Conservation (phyloP, 2,797 vertebrate genomes). For the Falco novaeseelandiae region DNA sequence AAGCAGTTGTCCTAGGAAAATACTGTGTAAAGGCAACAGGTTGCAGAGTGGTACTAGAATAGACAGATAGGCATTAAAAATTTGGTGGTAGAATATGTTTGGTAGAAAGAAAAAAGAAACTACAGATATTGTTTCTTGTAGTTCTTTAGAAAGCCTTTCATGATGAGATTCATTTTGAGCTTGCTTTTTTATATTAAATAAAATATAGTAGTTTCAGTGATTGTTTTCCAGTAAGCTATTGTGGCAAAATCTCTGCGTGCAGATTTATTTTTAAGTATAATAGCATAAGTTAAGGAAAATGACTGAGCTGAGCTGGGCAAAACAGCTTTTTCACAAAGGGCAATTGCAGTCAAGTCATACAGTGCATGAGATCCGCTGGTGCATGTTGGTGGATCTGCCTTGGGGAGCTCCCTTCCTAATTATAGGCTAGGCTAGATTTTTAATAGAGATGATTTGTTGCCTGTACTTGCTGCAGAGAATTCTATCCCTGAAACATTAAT, state of each 20-base stretch:
- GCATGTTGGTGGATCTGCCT: accelerated
- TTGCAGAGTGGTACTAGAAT: not conserved
- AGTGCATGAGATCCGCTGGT: not conserved
- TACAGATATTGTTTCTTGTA: not conserved
- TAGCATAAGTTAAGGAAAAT: not conserved
- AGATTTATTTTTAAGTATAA: not conserved
- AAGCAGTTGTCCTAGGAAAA: not conserved
- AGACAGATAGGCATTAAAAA: not conserved
- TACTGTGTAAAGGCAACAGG: not conserved
- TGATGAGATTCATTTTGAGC: not conserved
- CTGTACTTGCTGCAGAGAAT: not conserved
- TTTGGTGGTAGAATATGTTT: not conserved
- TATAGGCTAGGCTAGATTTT: not conserved
- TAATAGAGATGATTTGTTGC: not conserved
- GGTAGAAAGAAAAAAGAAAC: not conserved
- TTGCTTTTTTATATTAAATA: not conserved
- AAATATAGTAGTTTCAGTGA: not conserved
- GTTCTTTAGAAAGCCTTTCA: not conserved
- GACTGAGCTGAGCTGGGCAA: not conserved
- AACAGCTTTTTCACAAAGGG: not conserved
- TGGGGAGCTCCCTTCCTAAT: not conserved
- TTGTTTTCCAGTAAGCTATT: not conserved
- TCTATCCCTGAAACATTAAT: not conserved
- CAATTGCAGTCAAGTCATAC: not conserved
- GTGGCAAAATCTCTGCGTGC: not conserved